Evolutionary conservation across 1,140 invertebrate genomes (phyloP).

Genomic region (Microplitis mediator): DNA sequence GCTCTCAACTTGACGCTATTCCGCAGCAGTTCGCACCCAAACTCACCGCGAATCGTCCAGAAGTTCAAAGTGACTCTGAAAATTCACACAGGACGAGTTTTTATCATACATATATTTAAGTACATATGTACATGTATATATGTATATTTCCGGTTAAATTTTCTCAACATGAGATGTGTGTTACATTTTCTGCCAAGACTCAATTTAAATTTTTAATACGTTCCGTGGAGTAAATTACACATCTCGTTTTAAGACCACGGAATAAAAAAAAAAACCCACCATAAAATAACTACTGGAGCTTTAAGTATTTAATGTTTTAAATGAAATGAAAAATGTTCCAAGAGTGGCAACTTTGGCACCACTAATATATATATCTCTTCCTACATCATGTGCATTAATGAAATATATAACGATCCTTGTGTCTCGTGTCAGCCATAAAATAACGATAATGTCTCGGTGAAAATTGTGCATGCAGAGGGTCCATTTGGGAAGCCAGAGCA

Average conservation of each 20-base stretch:
- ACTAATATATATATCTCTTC: neutral
- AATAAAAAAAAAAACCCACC: no score
- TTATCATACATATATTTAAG: neutral
- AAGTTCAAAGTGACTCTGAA: conserved; percentile 2
- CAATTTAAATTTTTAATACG: neutral
- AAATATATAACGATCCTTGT: conserved; percentile 3
- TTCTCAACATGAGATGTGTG: neutral
- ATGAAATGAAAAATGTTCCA: conserved; percentile 1
- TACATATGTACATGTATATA: neutral
- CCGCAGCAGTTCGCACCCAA: neutral
- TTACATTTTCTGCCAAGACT: neutral
- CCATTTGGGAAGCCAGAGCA: neutral
- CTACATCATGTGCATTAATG: neutral
- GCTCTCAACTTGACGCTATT: neutral
- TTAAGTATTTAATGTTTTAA: conserved; percentile 3
- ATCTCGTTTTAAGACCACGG: neutral
- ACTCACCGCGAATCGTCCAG: conserved; percentile 4
- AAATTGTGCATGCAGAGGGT: conserved; percentile 25
- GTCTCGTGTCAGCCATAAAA: conserved; percentile 21
- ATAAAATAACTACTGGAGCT: neutral
- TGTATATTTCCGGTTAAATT: neutral
- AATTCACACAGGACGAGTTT: neutral
- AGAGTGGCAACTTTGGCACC: neutral
- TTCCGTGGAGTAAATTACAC: neutral
- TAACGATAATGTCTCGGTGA: conserved; percentile 24